A percentile compares a stretch with the other conserved stretches of the same genome.
phyloP scores from a whole-genome alignment of 2,888 invertebrate genomes.

The Pilophorus perplexus region DNA sequence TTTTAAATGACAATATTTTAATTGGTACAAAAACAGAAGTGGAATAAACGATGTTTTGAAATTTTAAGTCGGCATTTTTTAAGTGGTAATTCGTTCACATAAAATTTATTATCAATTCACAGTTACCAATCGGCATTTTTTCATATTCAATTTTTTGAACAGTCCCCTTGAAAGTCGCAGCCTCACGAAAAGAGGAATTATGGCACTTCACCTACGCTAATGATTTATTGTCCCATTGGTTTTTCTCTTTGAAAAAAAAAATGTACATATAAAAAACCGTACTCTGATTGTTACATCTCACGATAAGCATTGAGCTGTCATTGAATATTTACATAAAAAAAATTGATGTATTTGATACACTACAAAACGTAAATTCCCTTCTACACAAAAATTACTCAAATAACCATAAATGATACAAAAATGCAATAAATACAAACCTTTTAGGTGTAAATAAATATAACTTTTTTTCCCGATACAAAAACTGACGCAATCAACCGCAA shows the following conservation, averaged over 20 bases:
- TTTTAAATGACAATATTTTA: too few relatives aligned
- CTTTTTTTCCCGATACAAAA: neutral
- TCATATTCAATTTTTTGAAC: too few relatives aligned
- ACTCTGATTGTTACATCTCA: neutral
- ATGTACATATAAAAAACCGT: slow-evolving; percentile 14
- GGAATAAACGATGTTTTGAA: too few relatives aligned
- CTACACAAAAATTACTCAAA: slow-evolving; percentile 1
- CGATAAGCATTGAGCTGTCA: slow-evolving; percentile 14
- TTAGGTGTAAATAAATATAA: slow-evolving; percentile 7
- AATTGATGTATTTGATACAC: slow-evolving; percentile 26
- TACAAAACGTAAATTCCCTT: slow-evolving; percentile 3
- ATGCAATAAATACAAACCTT: slow-evolving; percentile 33
- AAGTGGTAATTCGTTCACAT: too few relatives aligned
- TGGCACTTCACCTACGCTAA: slow-evolving; percentile 21
- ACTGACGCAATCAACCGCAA: slow-evolving; percentile 4
- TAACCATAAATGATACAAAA: slow-evolving; percentile 31
- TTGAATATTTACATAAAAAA: slow-evolving; percentile 21
- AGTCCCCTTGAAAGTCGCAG: too few relatives aligned
- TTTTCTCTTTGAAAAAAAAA: slow-evolving; percentile 10
- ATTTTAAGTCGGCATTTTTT: too few relatives aligned
- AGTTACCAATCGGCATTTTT: too few relatives aligned
- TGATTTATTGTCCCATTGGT: slow-evolving; percentile 3
- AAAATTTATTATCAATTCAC: too few relatives aligned
- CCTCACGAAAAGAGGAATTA: too few relatives aligned
- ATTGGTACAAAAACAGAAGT: too few relatives aligned